Evolutionary conservation across 2,888 invertebrate genomes (phyloP), one percentile per base, ranked within the genome.

Genomic region (Leptinotarsa tumamoca): DNA sequence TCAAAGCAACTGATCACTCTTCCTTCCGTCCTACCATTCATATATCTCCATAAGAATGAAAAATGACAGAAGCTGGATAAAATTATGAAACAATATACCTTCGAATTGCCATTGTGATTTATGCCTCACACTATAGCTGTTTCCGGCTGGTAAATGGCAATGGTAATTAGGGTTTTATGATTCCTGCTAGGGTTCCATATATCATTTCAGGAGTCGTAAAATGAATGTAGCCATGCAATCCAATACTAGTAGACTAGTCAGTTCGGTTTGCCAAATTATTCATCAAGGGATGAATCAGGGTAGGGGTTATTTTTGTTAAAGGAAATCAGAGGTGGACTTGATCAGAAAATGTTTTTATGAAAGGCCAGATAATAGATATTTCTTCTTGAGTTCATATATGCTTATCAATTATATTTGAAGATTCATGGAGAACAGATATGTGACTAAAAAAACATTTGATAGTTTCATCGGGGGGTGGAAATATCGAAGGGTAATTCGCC

Each of bases 11-110:
- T 15, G 27, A 58, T 58, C 4, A 23, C 27, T 58, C 4, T 4
- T 27, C 58, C 14, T 58, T 58, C 4, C 58, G 15, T 21, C 58
- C 63, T 27, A 63, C n/a, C 33, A 63, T 17, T 27, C 63, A 43
- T 63, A 33, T 63, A 63, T 63, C 63, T 63, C 4, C 18, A 43
- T 63, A n/a, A n/a, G 17, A 17, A 33, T n/a, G n/a, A 43, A 63
- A 63, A 63, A 10, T 43, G 33, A 63, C 33, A 27, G 17, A 33
- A 33, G 33, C 63, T 63, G 33, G 27, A 63, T 63, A 43, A 13
- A 63, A 63, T 63, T 63, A 63, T 63, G 43, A 63, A 63, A 63
- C 63, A 63, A 43, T 63, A 63, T 63, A 63, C 63, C 63, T 63
- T 43, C 63, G 63, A 17, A 63, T n/a, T 43, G 63, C 63, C 63